Base-by-base conservation (phyloP, 2,888 invertebrate species). In the Cantharis nigra region DNA sequence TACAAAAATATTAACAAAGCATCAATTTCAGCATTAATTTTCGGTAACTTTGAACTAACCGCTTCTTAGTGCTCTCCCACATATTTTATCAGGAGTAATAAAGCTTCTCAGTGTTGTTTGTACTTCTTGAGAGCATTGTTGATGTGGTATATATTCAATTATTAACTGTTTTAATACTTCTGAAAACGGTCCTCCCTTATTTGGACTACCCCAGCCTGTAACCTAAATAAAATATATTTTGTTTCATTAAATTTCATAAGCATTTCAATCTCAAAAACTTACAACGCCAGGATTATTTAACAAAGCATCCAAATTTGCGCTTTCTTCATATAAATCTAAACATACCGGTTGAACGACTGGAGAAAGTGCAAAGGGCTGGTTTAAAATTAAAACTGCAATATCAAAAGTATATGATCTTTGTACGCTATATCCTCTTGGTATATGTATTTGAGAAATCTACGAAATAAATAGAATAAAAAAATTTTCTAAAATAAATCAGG, bases 331-430 rank as follows among this genome's bases (percentile, higher is more conserved):
- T 83, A 83, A 84, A 16, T 85, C 84, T 7, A 86, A 80, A 79
- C 89, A 89, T 9, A 88, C 85, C 13, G 88, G 87, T 73, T 85
- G 86, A 7, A 88, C 86, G 9, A 85, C 82, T 65, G 80, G 78
- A 2, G 86, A 84, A 49, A 87, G 83, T 13, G 72, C 78, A 49
- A 89, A 84, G 13, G 77, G 69, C n/a, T 80, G 80, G 63, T 81
- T 80, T 20, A 88, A 77, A n/a, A 86, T 80, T 10, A 89, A 28
- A 7, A 88, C 73, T 0, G 88, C 88, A 69, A 89, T 85, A 80
- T 89, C 89, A 10, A 80, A 79, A 18, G 75, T 71, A 13, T 82
- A 79, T 7, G 80, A 81, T 1, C 69, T 30, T 10, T 72, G 77
- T 18, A 85, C 86, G 69, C 70, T 79, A 71, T 86, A 87, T 64